Percentiles rank a stretch among this genome's conserved stretches.
phyloP scores from a whole-genome alignment of 92 coral and sea anemone genomes.

The Zoanthus solanderi region DNA sequence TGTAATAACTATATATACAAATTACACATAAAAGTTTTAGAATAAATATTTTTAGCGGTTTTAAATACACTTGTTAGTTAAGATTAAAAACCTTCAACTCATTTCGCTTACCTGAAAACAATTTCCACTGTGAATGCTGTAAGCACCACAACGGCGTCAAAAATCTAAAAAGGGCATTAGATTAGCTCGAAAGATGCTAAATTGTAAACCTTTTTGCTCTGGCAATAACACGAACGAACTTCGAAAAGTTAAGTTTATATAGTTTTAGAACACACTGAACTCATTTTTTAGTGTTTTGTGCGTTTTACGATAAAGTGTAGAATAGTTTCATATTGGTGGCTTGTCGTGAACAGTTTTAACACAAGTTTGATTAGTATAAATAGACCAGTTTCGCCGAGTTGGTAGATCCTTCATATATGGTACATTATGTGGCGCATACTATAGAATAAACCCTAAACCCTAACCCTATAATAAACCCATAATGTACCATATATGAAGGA shows the following conservation, averaged over 20 bases:
- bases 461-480: too few species aligned
- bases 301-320: not conserved
- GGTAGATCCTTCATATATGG: too few species aligned
- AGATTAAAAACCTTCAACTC: not conserved
- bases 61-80: not conserved
- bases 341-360: not conserved
- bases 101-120: slow-evolving; percentile 60
- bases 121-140: slow-evolving; percentile 76
- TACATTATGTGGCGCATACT: too few species aligned
- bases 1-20: too few species aligned
- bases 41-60: too few species aligned
- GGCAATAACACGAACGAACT: not conserved
- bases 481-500: too few species aligned
- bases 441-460: too few species aligned
- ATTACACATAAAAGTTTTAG: too few species aligned
- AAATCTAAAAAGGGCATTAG: slow-evolving; percentile 47
- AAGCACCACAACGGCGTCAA: slow-evolving; percentile 72
- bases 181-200: not conserved
- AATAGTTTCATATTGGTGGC: not conserved
- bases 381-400: not conserved
- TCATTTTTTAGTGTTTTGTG: not conserved
- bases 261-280: not conserved
- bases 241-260: not conserved
- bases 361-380: not conserved
- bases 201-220: not conserved